Evolutionary conservation across 2,797 vertebrate genomes (phyloP).

Genomic region (Onychomys leucogaster): DNA sequence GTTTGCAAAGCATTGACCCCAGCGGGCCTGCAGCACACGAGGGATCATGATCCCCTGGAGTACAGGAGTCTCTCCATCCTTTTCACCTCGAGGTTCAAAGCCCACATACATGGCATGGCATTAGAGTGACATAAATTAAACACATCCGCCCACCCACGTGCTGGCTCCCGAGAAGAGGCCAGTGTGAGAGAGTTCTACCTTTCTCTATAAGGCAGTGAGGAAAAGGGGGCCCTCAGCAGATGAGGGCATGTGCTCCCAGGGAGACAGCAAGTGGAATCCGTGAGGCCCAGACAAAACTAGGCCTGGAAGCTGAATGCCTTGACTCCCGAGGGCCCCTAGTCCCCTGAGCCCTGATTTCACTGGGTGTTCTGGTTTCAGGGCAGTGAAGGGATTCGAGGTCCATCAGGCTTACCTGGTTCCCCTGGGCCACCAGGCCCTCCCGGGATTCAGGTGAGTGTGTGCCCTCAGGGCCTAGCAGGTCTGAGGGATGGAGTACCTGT

Average conservation of each 20-base stretch:
- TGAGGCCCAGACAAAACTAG: not conserved
- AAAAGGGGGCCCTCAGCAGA: not conserved
- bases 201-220: not conserved
- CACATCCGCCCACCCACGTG: fast-evolving
- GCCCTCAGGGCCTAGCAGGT: too few species aligned
- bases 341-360: not conserved
- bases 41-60: not conserved
- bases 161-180: not conserved
- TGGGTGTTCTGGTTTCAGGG: constrained; percentile 86
- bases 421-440: constrained; percentile 92
- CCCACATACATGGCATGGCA: not conserved
- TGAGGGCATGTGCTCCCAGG: not conserved
- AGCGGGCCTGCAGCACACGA: not conserved
- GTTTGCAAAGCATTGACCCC: not conserved
- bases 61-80: not conserved
- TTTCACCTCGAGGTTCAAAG: not conserved
- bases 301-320: not conserved
- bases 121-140: not conserved
- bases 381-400: constrained; percentile 91
- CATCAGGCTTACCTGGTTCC: constrained; percentile 92
- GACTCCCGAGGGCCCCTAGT: not conserved
- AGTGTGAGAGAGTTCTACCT: not conserved
- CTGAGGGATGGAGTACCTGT: too few species aligned
- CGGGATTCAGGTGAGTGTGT: constrained; percentile 91
- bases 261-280: not conserved